Conservation (phyloP, 2,888 invertebrate genomes). For the Escarpia spicata region DNA sequence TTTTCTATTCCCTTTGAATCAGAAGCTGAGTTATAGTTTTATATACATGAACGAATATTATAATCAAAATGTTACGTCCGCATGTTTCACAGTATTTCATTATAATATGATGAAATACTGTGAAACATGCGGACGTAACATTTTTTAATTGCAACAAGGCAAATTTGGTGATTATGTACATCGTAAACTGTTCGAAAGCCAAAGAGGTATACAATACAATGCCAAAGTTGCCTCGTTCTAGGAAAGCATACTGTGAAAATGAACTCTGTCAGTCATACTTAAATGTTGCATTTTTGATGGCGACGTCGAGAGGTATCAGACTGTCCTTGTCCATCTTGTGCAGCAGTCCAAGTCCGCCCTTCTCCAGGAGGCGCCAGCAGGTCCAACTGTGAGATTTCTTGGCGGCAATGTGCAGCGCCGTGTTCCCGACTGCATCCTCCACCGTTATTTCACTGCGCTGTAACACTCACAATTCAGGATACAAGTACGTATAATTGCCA, state of each 20-base stretch:
- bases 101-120: too few species aligned
- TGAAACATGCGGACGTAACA: too few species aligned
- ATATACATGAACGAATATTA: too few species aligned
- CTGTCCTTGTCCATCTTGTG: constrained; percentile 53
- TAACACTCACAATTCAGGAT: constrained; percentile 14
- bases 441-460: constrained; percentile 54
- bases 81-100: too few species aligned
- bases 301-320: constrained; percentile 50
- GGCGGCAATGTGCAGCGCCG: constrained; percentile 57
- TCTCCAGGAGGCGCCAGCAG: constrained; percentile 54
- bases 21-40: too few species aligned
- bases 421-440: constrained; percentile 55
- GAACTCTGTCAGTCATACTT: constrained; percentile 28
- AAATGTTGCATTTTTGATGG: constrained; percentile 22
- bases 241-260: not conserved
- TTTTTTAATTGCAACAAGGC: too few species aligned
- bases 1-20: too few species aligned
- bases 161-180: too few species aligned
- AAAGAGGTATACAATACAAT: too few species aligned
- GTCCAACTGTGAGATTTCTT: constrained; percentile 51
- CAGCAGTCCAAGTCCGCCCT: constrained; percentile 47
- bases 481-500: too few species aligned
- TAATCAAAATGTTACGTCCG: too few species aligned
- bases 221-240: not conserved
- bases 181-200: too few species aligned